Evolutionary conservation across 2,888 invertebrate species (phyloP).

Genomic region (Cephonodes hylas): DNA sequence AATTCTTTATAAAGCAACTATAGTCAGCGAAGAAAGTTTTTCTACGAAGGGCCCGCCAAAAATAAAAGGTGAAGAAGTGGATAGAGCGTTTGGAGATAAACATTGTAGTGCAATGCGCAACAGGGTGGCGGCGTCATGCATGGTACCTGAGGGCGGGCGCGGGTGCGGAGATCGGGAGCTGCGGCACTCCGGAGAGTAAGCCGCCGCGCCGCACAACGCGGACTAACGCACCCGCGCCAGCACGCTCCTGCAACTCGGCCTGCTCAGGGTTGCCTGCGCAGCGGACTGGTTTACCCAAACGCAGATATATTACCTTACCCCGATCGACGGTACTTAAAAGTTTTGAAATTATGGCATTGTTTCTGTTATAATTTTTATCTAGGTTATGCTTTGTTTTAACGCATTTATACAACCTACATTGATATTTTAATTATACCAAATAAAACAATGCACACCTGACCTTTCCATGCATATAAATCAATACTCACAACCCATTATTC

Average conservation of each 20-base stretch:
- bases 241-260: conserved; percentile 20
- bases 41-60: conserved; percentile 32
- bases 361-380: no score
- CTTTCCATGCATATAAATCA: no score
- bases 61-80: conserved; percentile 27
- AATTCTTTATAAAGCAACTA: conserved; percentile 8
- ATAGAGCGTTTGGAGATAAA: conserved; percentile 41
- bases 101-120: conserved; percentile 74
- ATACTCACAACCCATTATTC: not conserved
- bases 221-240: conserved; percentile 58
- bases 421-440: no score
- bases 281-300: not conserved
- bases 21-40: conserved; percentile 20
- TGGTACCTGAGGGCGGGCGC: conserved; percentile 65
- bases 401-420: no score
- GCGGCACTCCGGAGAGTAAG: conserved; percentile 41
- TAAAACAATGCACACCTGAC: no score
- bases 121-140: conserved; percentile 60
- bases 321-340: no score
- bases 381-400: no score
- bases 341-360: no score
- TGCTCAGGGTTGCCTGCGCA: conserved; percentile 39
- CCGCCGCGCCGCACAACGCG: conserved; percentile 71
- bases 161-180: conserved; percentile 52
- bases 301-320: not conserved